These are phyloP conservation scores for Apostichopus californicus DNA, from an alignment of 35 echinoderm and acorn worm species.

Conservation along the genomic window DNA sequence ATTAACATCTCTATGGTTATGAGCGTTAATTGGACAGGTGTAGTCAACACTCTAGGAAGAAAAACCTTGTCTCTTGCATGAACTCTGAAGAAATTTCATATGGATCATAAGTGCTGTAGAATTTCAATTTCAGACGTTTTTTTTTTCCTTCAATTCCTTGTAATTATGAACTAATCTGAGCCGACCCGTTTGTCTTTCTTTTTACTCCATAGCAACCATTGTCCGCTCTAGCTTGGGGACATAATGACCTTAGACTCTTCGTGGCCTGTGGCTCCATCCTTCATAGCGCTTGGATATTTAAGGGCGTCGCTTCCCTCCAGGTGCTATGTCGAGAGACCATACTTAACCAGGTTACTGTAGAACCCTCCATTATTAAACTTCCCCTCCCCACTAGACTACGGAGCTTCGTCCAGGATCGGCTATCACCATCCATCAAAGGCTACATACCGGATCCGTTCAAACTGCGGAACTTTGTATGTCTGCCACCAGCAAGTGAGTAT, in stretches of 20 bases:
- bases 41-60: too few relatives aligned
- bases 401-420: constrained; percentile 75
- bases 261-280: constrained; percentile 86
- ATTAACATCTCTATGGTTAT: too few relatives aligned
- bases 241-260: constrained; percentile 93
- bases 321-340: constrained; percentile 94
- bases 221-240: constrained; percentile 91
- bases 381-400: constrained; percentile 81
- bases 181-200: background rate
- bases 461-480: constrained; percentile 90
- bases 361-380: constrained; percentile 72
- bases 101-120: too few relatives aligned
- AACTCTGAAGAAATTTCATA: too few relatives aligned
- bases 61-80: too few relatives aligned
- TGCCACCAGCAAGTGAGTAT: constrained; percentile 82
- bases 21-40: too few relatives aligned
- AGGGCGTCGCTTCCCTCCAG: constrained; percentile 92
- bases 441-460: constrained; percentile 94
- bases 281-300: constrained; percentile 98
- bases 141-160: too few relatives aligned
- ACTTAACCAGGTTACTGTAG: constrained; percentile 67
- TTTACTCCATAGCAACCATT: constrained; percentile 75
- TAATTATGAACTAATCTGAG: too few relatives aligned
- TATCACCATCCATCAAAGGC: constrained; percentile 84
- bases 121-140: too few relatives aligned